phyloP scores from a whole-genome alignment of 2,113 vertebrate genomes.

The Oncorhynchus gorbuscha region DNA sequence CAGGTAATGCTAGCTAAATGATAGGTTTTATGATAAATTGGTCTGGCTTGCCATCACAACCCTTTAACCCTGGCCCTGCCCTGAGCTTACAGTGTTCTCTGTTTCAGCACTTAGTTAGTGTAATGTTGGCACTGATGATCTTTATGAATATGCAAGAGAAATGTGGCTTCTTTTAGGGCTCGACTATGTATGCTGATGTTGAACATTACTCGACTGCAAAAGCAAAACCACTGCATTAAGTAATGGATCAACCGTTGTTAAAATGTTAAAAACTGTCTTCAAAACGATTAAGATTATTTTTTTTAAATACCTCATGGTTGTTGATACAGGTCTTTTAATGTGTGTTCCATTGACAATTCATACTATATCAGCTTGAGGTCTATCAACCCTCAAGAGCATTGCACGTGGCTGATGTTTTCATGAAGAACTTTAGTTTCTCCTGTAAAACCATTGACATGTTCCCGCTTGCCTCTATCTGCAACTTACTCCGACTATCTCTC shows the following conservation, averaged over 20 bases:
- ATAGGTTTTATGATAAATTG: slow-evolving; percentile 57
- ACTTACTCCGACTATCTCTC: slow-evolving; percentile 16
- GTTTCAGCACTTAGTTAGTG: slow-evolving; percentile 7
- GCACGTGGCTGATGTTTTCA: neutral
- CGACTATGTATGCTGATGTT: neutral
- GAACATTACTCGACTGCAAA: neutral
- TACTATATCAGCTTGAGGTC: neutral
- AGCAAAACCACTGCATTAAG: neutral
- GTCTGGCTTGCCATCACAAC: slow-evolving; percentile 45
- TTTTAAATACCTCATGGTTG: neutral
- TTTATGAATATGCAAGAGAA: slow-evolving; percentile 25
- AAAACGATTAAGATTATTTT: neutral
- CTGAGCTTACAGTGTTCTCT: slow-evolving; percentile 13
- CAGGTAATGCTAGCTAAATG: slow-evolving; percentile 69
- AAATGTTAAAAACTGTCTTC: neutral
- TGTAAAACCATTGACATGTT: slow-evolving; percentile 30
- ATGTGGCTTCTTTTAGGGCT: neutral
- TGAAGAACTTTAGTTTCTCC: slow-evolving; percentile 11
- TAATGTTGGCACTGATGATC: slow-evolving; percentile 13
- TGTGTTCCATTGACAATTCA: neutral
- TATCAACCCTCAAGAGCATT: neutral
- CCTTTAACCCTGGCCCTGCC: slow-evolving; percentile 45
- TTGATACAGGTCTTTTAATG: neutral
- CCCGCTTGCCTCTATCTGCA: slow-evolving; percentile 21
- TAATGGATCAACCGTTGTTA: neutral